Evolutionary conservation across 2,797 vertebrate genomes (phyloP), one percentile per base, ranked within the genome.

Genomic region (Pipistrellus nathusii): DNA sequence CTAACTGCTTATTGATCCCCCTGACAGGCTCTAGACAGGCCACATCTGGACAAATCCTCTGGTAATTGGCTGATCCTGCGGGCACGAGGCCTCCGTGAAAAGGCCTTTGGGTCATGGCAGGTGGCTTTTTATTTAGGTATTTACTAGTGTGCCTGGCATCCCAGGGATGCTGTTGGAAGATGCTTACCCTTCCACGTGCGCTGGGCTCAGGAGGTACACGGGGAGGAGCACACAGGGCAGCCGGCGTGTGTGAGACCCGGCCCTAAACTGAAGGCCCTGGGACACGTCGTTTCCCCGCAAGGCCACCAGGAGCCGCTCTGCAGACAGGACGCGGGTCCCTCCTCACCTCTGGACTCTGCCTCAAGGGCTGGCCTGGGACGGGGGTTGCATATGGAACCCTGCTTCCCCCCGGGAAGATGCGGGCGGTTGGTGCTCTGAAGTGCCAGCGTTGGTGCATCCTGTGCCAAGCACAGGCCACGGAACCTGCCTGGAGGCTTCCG

Each of bases 1-100:
- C 96, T 95, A 95, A 71, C 91, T 92, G 95, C 85, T 80, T 96
- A 95, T 97, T 82, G 98, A 97, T 98, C 30, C 66, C 94, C 94
- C 53, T 82, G 89, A 2, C 14, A 32, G 64, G 38, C 90, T 93
- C 85, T 73, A 96, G 97, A 86, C 2, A 17, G 96, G 85, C 92
- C 94, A 35, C 90, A 9, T 95, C 94, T 88, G 94, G 86, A 96
- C 23, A 5, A 94, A 96, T 96, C 97, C 96, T 10, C 53, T 93
- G 20, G 93, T 91, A 96, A 96, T 97, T 95, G 71, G 93, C 91
- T 85, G 86, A 78, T 90, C 76, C 92, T 81, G 87, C 93, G 0
- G 5, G 77, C 17, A 12, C 77, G n/a, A n/a, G 1, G 3, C 41
- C 90, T 95, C 93, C 81, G 94, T 96, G 92, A 96, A 95, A 93